These are phyloP conservation scores for Zoanthus sociatus DNA, from an alignment of 92 coral and sea anemone species.

Conservation along the genomic window DNA sequence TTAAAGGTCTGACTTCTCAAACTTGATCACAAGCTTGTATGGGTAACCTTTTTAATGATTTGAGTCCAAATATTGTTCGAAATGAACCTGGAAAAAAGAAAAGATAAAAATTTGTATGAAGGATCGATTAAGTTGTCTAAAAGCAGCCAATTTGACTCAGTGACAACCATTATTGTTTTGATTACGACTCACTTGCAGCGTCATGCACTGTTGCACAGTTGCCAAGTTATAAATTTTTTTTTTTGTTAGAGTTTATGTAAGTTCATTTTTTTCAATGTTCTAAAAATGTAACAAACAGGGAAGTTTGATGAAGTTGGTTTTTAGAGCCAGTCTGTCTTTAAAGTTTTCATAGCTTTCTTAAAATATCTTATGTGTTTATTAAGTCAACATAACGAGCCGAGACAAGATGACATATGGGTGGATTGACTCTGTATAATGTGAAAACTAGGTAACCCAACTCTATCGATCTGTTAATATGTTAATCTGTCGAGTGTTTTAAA, in stretches of 20 bases:
- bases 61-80: background rate
- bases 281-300: background rate
- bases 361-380: background rate
- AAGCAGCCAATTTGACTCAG: background rate
- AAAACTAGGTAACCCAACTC: background rate
- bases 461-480: background rate
- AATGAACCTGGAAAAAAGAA: background rate
- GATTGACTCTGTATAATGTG: background rate
- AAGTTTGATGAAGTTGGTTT: background rate
- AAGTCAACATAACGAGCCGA: background rate
- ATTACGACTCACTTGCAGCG: background rate
- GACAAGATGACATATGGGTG: background rate
- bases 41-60: no score
- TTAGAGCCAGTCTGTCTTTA: background rate
- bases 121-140: background rate
- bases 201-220: background rate
- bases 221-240: background rate
- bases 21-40: background rate
- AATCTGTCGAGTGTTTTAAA: no score
- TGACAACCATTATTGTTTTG: constrained; percentile 3
- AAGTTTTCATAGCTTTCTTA: background rate
- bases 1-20: background rate
- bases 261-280: background rate
- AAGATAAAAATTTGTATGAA: background rate
- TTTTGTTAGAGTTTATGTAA: background rate